Percentiles rank a stretch among this genome's conserved stretches.
Conservation (phyloP, 2,797 vertebrate species). For the Lepilemur ruficaudatus region DNA sequence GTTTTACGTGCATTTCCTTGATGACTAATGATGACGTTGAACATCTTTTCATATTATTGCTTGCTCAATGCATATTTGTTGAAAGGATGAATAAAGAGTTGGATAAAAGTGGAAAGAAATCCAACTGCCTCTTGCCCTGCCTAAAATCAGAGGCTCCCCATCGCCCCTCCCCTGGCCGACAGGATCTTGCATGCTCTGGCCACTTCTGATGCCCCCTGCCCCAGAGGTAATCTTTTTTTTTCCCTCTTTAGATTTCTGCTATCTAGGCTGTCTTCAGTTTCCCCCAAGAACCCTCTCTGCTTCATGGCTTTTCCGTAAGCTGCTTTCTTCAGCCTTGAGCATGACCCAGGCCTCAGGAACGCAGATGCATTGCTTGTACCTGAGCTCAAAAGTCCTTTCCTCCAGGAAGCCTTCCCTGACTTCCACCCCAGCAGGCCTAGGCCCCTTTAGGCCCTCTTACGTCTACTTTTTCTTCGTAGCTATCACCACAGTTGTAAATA, state of each 20-base stretch:
- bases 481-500: background rate
- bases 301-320: background rate
- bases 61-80: background rate
- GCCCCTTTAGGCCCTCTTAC: background rate
- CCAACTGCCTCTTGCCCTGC: background rate
- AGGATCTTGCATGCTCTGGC: background rate
- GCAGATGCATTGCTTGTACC: background rate
- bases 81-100: background rate
- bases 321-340: background rate
- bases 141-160: background rate
- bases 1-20: background rate
- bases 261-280: background rate
- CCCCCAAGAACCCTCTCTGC: background rate
- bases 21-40: slow-evolving; percentile 16
- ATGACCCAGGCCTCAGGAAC: background rate
- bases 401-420: background rate
- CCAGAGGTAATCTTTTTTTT: background rate
- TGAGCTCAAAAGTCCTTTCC: background rate
- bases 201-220: background rate
- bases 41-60: background rate
- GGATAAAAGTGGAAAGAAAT: background rate
- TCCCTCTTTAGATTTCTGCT: background rate
- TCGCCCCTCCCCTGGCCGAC: too few relatives aligned
- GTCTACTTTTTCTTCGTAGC: background rate
- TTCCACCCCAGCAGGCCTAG: background rate